These are phyloP conservation scores for Buathra laborator DNA, from an alignment of 2,888 invertebrate species.

Conservation along the genomic window DNA sequence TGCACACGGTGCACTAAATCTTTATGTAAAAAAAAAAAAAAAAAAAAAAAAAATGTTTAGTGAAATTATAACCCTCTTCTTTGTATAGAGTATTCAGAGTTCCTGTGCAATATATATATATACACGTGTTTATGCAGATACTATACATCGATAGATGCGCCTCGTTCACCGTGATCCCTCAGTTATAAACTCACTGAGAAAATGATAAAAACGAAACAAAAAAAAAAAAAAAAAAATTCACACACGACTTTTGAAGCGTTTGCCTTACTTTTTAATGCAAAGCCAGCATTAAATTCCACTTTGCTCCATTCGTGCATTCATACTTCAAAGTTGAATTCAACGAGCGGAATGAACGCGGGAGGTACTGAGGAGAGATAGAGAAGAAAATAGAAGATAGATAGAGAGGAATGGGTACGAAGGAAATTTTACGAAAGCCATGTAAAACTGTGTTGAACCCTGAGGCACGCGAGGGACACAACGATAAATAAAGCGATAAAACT, in stretches of 20 bases:
- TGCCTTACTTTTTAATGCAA: constrained; percentile 48
- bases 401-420: neutral
- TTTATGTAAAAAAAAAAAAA: constrained; percentile 6
- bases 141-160: constrained; percentile 41
- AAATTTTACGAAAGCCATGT: constrained; percentile 27
- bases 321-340: constrained; percentile 55
- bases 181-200: constrained; percentile 21
- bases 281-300: constrained; percentile 59
- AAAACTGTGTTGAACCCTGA: constrained; percentile 11
- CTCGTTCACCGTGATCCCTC: constrained; percentile 18
- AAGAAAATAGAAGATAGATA: constrained; percentile 44
- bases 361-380: constrained; percentile 36
- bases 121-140: constrained; percentile 18
- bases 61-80: constrained; percentile 52
- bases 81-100: constrained; percentile 8
- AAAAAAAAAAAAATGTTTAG: constrained; percentile 5
- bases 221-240: neutral
- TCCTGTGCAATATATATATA: constrained; percentile 9
- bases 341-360: constrained; percentile 39
- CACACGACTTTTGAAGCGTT: constrained; percentile 22
- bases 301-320: constrained; percentile 37
- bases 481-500: constrained; percentile 48
- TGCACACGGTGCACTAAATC: constrained; percentile 49
- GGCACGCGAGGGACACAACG: constrained; percentile 6
- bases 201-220: constrained; percentile 1